These are phyloP conservation scores for Unio pictorum DNA, from an alignment of 2,888 invertebrate genomes.

Conservation along the genomic window DNA sequence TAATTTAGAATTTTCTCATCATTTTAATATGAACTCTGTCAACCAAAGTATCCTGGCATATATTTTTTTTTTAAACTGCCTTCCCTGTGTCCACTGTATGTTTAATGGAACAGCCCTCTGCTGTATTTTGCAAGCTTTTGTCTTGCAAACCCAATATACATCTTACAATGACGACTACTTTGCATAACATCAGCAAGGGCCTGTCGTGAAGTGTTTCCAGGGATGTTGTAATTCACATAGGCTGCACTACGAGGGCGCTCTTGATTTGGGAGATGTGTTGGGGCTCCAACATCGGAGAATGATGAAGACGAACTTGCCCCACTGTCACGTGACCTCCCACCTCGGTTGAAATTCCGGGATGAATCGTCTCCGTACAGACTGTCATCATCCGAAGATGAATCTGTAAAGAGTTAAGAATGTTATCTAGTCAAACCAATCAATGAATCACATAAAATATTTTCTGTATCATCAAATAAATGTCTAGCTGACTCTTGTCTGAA, in stretches of 20 bases:
- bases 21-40: no score
- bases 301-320: constrained; percentile 63
- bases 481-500: no score
- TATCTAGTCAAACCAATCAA: no score
- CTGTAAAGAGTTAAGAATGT: constrained; percentile 24
- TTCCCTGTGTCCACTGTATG: no score
- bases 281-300: constrained; percentile 54
- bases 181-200: constrained; percentile 80
- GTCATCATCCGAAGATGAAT: constrained; percentile 68
- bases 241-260: constrained; percentile 60
- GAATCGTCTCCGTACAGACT: constrained; percentile 64
- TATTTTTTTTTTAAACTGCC: no score
- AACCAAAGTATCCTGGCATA: no score
- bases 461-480: no score
- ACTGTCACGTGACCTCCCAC: constrained; percentile 57
- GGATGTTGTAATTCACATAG: constrained; percentile 65
- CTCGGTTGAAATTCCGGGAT: constrained; percentile 56
- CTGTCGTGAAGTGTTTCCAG: constrained; percentile 76
- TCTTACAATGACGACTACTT: constrained; percentile 62
- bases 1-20: no score
- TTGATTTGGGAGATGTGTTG: constrained; percentile 33
- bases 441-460: no score
- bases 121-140: no score
- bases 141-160: no score
- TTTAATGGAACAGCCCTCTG: no score